phyloP scores from a whole-genome alignment of 2,113 vertebrate genomes.

The Pelobates fuscus region DNA sequence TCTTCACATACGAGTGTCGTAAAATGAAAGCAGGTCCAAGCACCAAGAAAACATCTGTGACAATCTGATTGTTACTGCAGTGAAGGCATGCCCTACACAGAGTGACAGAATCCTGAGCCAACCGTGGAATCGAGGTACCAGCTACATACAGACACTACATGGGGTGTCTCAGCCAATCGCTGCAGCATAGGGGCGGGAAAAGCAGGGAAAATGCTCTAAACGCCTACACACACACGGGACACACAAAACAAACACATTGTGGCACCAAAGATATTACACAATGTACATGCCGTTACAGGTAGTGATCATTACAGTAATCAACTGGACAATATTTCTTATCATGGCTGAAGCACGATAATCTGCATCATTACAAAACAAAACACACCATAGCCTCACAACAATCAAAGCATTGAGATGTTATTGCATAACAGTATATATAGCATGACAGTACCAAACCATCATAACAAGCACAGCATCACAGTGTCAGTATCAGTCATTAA shows the following conservation, averaged over 20 bases:
- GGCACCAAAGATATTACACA: not conserved
- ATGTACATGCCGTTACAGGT: too few species aligned
- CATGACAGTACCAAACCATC: too few species aligned
- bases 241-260: too few species aligned
- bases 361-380: too few species aligned
- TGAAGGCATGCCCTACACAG: not conserved
- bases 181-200: not conserved
- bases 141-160: not conserved
- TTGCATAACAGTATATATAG: too few species aligned
- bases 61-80: not conserved
- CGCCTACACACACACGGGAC: not conserved
- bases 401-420: too few species aligned
- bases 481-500: too few species aligned
- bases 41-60: not conserved
- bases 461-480: too few species aligned
- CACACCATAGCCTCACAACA: too few species aligned
- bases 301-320: too few species aligned
- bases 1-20: not conserved
- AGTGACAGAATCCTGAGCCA: not conserved
- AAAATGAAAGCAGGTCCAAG: not conserved
- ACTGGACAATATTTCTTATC: too few species aligned
- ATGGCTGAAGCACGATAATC: too few species aligned
- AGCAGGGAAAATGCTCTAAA: not conserved
- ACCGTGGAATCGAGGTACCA: not conserved
- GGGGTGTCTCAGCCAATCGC: not conserved